Conservation (phyloP, 2,797 vertebrate genomes). For the Mormyrus proboscirostris region DNA sequence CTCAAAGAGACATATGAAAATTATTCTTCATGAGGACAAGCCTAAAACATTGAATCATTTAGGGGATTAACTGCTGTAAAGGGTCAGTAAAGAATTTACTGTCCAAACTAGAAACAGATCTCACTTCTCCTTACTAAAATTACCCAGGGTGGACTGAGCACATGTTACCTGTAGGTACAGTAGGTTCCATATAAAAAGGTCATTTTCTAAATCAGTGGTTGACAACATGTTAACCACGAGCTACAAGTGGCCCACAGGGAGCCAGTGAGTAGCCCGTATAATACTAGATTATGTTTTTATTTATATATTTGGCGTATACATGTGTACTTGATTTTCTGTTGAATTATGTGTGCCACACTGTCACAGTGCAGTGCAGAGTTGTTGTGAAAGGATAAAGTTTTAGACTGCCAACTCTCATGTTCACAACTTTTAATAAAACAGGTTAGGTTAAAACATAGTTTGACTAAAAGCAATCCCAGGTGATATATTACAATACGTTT, state of each 20-base stretch:
- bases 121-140: background rate
- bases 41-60: constrained; percentile 27
- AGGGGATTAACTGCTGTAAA: constrained; percentile 12
- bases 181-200: background rate
- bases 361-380: background rate
- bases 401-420: no score
- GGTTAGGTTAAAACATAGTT: background rate
- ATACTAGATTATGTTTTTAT: no score
- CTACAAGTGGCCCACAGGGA: background rate
- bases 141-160: background rate
- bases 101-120: constrained; percentile 22
- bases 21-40: constrained; percentile 29
- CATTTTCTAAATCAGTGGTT: background rate
- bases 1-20: constrained; percentile 36
- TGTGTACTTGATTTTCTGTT: background rate
- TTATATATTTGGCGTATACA: background rate
- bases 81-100: constrained; percentile 13
- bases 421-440: background rate
- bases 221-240: background rate
- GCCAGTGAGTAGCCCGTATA: background rate
- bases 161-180: no score
- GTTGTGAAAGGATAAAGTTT: background rate
- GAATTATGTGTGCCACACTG: no score
- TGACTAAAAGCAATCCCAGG: background rate
- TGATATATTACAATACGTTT: background rate